Conservation (phyloP, 2,888 invertebrate genomes). For the Masnerella sp. region DNA sequence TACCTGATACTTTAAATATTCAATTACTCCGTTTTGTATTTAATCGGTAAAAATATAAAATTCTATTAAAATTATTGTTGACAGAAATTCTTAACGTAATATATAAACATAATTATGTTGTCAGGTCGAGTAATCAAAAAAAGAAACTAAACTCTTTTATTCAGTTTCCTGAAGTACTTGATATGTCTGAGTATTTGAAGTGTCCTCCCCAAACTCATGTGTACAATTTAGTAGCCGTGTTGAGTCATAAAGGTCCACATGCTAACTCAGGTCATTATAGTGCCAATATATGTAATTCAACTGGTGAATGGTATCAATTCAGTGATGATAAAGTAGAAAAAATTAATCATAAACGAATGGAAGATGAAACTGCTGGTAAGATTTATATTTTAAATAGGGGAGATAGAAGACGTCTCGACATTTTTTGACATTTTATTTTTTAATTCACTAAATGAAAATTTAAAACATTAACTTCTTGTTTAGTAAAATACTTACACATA, state of each 20-base stretch:
- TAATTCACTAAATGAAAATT: too few relatives aligned
- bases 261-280: conserved; percentile 84
- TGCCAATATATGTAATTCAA: conserved; percentile 76
- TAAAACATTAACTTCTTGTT: too few relatives aligned
- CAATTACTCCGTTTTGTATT: conserved; percentile 82
- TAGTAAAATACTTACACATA: too few relatives aligned
- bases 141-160: conserved; percentile 81
- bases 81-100: too few relatives aligned
- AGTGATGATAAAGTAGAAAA: conserved; percentile 81
- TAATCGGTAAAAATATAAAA: conserved; percentile 79
- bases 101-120: too few relatives aligned
- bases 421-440: too few relatives aligned
- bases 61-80: not conserved
- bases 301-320: conserved; percentile 82
- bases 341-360: conserved; percentile 76
- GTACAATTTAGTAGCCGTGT: conserved; percentile 82
- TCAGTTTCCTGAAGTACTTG: conserved; percentile 81
- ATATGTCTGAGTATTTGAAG: conserved; percentile 79
- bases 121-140: conserved; percentile 80
- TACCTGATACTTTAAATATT: conserved; percentile 82
- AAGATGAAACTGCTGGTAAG: conserved; percentile 73
- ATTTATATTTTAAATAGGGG: not conserved
- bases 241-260: conserved; percentile 83
- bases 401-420: too few relatives aligned
- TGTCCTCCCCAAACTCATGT: conserved; percentile 71